phyloP scores from a whole-genome alignment of 1,140 invertebrate genomes.

The Orchesella cincta region DNA sequence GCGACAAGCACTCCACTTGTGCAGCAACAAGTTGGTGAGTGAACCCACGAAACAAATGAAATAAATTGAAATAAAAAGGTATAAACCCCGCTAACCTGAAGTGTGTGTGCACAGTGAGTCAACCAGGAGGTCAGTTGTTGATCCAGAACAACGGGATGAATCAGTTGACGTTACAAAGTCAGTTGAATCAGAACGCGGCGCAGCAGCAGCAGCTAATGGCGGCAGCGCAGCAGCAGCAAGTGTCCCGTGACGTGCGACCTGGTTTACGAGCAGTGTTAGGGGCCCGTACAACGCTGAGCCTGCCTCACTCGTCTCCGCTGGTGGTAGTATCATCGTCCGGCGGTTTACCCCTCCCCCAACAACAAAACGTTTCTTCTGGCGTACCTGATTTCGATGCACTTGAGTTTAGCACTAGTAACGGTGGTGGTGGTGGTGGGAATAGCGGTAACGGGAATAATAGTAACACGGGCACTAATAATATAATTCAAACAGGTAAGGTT shows the following conservation, averaged over 20 bases:
- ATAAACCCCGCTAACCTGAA: conserved; percentile 15
- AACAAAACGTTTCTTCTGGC: conserved; percentile 15
- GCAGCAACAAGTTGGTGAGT: conserved; percentile 2
- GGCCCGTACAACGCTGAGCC: conserved; percentile 63
- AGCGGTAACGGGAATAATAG: neutral
- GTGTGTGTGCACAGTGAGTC: neutral
- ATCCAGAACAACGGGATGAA: neutral
- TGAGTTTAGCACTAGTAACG: conserved; percentile 21
- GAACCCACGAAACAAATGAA: no score
- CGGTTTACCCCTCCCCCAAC: neutral
- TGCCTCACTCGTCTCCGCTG: conserved; percentile 29
- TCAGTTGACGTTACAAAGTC: neutral
- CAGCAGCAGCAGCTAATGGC: conserved; percentile 35
- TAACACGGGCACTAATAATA: neutral
- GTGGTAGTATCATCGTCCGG: conserved; percentile 19
- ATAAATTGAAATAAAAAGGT: no score
- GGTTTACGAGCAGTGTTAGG: conserved; percentile 83
- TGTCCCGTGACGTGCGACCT: conserved; percentile 72
- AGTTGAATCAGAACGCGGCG: neutral
- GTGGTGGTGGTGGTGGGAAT: neutral
- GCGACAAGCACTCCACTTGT: neutral
- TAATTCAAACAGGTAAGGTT: neutral
- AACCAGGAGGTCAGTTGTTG: neutral
- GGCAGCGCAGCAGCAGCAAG: conserved; percentile 11
- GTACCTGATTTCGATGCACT: conserved; percentile 51